Base-by-base conservation (phyloP, 2,113 vertebrate species). In the Petroica traversi region DNA sequence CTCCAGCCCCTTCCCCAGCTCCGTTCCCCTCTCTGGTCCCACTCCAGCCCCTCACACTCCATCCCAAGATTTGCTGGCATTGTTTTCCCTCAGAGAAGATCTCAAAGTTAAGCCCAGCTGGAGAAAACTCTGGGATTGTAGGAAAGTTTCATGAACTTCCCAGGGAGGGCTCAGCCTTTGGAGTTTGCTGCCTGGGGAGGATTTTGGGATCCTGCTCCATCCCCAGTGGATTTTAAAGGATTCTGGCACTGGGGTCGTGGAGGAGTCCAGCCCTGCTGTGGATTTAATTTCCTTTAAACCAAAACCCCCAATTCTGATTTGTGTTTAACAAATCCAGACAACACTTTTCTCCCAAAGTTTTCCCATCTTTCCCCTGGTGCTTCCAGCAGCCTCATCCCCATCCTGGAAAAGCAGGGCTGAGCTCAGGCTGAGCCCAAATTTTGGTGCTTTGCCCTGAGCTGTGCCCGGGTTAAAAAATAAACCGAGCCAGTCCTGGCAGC, bases 11-110 rank as follows among this genome's bases (percentile, higher is more conserved):
- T 63, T 68, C 15, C 12, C 43, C 41, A 77, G 13, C 73, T 64
- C n/a, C 0, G 0, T 64, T 78, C 38, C 45, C 4, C 11, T 19
- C 51, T 2, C 74, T 66, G 58, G 19, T 1, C 58, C 40, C 3
- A 0, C 43, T 52, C 51, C 73, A 58, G 45, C 38, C 0, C 22
- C 52, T 73, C 40, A 31, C 1, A 20, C 46, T 58, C 62, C 49
- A 45, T 91, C 49, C 55, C 58, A 18, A 34, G 24, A 5, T 36
- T 29, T 5, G 0, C 2, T 43, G 68, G 46, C n/a, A 6, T 48
- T 12, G 4, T 41, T 81, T 75, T 63, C 81, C 48, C 77, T 48
- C 24, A 36, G 9, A 75, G 55, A 46, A 64, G 28, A 55, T 74
- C 81, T 63, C 61, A 45, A 52, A 25, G 33, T 5, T 57, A 45